A percentile compares a stretch with the other conserved stretches of the same genome.
Conservation (phyloP, 2,888 invertebrate species). For the Euspilapteryx auroguttella region DNA sequence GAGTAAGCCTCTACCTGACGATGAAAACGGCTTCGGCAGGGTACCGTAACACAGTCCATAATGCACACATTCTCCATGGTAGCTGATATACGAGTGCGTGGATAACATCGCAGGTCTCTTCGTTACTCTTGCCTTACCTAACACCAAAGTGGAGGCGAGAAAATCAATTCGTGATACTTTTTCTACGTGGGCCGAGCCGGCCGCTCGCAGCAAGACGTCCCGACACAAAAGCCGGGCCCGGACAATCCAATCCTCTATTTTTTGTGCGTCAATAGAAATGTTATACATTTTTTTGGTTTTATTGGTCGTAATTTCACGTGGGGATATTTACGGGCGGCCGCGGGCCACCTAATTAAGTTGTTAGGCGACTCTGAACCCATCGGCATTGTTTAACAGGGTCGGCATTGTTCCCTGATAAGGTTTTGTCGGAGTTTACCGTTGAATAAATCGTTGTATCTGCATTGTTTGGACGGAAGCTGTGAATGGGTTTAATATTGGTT, state of each 20-base stretch:
- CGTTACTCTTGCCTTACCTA: neutral
- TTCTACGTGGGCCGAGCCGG: neutral
- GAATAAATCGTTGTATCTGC: slow-evolving; percentile 28
- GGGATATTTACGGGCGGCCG: slow-evolving; percentile 55
- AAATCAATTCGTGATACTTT: neutral
- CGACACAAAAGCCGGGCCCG: slow-evolving; percentile 44
- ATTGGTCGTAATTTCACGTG: slow-evolving; percentile 58
- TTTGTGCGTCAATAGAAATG: slow-evolving; percentile 58
- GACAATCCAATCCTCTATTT: slow-evolving; percentile 50
- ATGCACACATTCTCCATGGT: slow-evolving; percentile 17
- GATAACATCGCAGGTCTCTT: slow-evolving; percentile 1
- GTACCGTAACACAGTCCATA: slow-evolving; percentile 29
- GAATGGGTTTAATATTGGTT: slow-evolving; percentile 2
- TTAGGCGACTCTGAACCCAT: slow-evolving; percentile 42
- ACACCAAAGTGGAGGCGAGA: too few species aligned
- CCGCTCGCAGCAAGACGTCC: slow-evolving; percentile 42
- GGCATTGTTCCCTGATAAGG: slow-evolving; percentile 32
- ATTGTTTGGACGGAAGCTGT: slow-evolving; percentile 39
- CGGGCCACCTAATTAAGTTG: slow-evolving; percentile 59
- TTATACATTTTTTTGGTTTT: slow-evolving; percentile 57
- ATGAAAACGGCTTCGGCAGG: slow-evolving; percentile 15
- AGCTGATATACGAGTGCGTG: slow-evolving; percentile 3
- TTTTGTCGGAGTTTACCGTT: slow-evolving; percentile 26
- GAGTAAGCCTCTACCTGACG: slow-evolving; percentile 8
- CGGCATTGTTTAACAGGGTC: slow-evolving; percentile 41